Conservation (phyloP, 2,113 vertebrate species). For the Gila orcuttii region DNA sequence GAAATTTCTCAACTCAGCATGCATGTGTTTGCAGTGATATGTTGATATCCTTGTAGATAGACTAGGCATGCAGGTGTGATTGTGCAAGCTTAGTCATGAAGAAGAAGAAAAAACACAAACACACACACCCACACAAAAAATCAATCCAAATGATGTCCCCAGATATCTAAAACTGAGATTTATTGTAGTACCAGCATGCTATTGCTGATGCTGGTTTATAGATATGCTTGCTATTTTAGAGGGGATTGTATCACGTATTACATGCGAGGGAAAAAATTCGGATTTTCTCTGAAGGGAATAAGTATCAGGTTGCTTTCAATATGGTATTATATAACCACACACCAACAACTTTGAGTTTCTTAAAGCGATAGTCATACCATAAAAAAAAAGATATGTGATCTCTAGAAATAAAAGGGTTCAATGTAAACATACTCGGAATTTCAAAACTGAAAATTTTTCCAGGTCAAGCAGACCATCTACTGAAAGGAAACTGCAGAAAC, state of each 20-base stretch:
- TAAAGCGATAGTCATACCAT: not conserved
- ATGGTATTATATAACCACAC: not conserved
- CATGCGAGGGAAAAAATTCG: not conserved
- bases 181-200: slow-evolving; percentile 10
- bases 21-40: not conserved
- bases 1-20: not conserved
- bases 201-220: not conserved
- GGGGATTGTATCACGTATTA: not conserved
- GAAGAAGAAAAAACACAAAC: not conserved
- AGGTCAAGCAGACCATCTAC: not conserved
- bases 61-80: not conserved
- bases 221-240: not conserved
- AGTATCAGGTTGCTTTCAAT: not conserved
- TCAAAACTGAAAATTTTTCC: not conserved
- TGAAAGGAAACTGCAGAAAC: not conserved
- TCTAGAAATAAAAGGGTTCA: slow-evolving; percentile 3
- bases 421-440: not conserved
- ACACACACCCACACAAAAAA: not conserved
- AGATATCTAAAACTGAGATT: slow-evolving; percentile 18
- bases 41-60: not conserved
- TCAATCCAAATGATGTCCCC: not conserved
- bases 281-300: not conserved
- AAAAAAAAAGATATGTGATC: not conserved
- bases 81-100: slow-evolving; percentile 4
- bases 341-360: slow-evolving; percentile 6